These are phyloP conservation scores for Muscicapa comitata DNA, from an alignment of 2,797 vertebrate genomes.

Conservation along the genomic window DNA sequence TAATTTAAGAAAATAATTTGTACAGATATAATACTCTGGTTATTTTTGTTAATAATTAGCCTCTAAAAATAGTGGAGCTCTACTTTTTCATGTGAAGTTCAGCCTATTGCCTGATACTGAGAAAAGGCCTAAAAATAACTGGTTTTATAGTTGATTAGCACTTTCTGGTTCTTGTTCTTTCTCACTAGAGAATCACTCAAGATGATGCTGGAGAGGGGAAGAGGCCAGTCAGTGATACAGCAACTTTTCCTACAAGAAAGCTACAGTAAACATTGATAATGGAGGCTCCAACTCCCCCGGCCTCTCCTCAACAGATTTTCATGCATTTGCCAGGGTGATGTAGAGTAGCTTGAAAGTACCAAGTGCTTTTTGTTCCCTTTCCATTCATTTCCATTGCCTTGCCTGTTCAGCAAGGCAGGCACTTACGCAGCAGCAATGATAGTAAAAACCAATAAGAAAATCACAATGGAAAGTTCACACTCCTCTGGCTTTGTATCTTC, in stretches of 20 bases:
- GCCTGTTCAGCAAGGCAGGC: background rate
- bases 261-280: background rate
- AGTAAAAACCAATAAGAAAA: background rate
- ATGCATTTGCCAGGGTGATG: background rate
- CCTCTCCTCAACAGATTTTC: background rate
- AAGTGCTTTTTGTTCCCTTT: background rate
- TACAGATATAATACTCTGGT: background rate
- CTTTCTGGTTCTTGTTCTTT: background rate
- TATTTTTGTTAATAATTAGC: conserved; percentile 47
- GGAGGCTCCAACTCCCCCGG: background rate
- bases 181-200: background rate
- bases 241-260: background rate
- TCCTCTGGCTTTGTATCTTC: background rate
- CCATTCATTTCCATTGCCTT: background rate
- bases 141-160: background rate
- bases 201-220: background rate
- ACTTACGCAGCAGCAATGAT: background rate
- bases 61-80: conserved; percentile 34
- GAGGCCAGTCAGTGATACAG: background rate
- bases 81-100: conserved; percentile 12
- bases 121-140: conserved; percentile 10
- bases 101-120: background rate
- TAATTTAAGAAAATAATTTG: conserved; percentile 41
- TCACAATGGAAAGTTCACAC: background rate
- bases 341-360: background rate